Evolutionary conservation across 2,797 vertebrate genomes (phyloP), one percentile per base, ranked within the genome.

Genomic region (Coregonus sp.): DNA sequence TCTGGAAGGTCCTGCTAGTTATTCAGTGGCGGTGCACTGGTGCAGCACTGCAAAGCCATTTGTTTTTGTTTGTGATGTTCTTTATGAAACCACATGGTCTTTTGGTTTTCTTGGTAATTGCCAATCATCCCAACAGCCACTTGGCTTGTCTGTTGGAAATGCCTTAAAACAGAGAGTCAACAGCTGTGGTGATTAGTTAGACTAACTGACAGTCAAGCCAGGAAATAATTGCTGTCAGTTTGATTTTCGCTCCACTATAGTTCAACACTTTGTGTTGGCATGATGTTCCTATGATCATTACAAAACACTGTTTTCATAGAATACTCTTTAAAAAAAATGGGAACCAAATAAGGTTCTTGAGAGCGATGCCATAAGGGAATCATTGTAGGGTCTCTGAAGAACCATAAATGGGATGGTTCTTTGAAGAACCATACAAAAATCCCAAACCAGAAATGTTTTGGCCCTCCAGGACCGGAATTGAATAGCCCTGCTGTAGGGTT

Each of bases 101-200:
- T 63, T 63, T 11, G 59, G 11, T 63, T 73, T 70, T 79, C 75
- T 31, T 33, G 5, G 0, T 79, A 56, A 79, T 72, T 68, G 65
- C 6, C 20, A 40, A 29, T 50, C 47, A 52, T 66, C 37, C 70
- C 31, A 29, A 67, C 73, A 73, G 37, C 59, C 35, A 14, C 7
- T 14, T 14, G 35, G 15, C 67, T 18, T 68, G 69, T 50, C 66
- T 68, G 67, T 1, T 54, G 16, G 15, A 78, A 73, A 70, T 20
- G 61, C 59, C 67, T 29, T 68, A 4, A 50, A 56, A 73, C 31
- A 61, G 15, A 47, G 40, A 18, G n/a, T 1, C 18, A 16, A 52
- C 75, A 74, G 59, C 67, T 75, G 81, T 61, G 29, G 67, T 51
- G n/a, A 66, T 82, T 79, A 79, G 61, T 18, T 37, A 1, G 65